Conservation (phyloP, 2,113 vertebrate species). For the Pongo abelii region DNA sequence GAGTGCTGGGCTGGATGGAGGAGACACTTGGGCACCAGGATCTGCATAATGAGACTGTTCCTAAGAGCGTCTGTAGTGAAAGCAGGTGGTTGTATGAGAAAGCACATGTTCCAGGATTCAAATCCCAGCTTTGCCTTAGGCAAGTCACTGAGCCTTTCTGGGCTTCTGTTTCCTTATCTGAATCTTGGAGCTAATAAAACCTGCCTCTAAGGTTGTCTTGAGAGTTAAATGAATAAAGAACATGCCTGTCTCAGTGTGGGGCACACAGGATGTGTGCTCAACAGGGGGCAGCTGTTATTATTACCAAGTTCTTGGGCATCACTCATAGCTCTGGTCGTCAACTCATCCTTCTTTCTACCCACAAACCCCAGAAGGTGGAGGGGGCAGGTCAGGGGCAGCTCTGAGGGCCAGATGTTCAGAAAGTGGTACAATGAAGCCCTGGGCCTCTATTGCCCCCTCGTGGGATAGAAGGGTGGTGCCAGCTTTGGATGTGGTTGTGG, state of each 20-base stretch:
- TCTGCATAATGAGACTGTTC: background rate
- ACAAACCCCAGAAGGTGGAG: background rate
- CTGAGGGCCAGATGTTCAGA: background rate
- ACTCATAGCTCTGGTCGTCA: background rate
- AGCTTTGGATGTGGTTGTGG: background rate
- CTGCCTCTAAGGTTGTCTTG: background rate
- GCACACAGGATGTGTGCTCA: background rate
- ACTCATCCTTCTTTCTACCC: background rate
- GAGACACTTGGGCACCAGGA: conserved; percentile 17
- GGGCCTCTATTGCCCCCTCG: conserved; percentile 57
- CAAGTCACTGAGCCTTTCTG: background rate
- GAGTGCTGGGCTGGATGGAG: conserved; percentile 1
- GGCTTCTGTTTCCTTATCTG: background rate
- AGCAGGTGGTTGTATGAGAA: background rate
- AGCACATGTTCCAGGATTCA: background rate
- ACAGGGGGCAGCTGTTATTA: background rate
- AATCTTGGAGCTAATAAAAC: background rate
- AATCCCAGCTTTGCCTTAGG: background rate
- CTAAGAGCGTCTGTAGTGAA: background rate
- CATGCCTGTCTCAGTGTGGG: background rate
- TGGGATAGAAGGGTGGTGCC: background rate
- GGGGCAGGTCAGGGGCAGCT: background rate
- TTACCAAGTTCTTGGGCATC: background rate
- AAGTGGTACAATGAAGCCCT: background rate
- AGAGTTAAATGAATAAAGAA: background rate